Evolutionary conservation across 2,113 vertebrate species (phyloP).

Genomic region (Tetrax tetrax): DNA sequence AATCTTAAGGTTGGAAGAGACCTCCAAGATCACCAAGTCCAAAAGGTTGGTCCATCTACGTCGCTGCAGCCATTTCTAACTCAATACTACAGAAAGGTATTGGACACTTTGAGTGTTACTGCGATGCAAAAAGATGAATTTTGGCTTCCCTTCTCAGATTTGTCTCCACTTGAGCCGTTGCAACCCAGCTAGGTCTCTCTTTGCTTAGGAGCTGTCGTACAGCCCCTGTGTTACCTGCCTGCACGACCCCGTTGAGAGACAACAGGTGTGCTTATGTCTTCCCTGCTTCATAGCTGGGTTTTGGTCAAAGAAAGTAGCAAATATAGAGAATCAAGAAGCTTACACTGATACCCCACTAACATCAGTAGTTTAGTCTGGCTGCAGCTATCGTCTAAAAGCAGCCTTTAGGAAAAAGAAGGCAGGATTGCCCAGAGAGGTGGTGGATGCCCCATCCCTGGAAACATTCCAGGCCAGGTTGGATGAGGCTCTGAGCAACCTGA

Average conservation of each 20-base stretch:
- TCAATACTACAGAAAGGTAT: not conserved
- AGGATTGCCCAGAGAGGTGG: too few species aligned
- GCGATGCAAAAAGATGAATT: not conserved
- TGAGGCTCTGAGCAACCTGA: too few species aligned
- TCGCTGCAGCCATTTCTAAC: not conserved
- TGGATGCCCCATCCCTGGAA: too few species aligned
- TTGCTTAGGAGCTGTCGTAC: not conserved
- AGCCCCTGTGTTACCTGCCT: not conserved
- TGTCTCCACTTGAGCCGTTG: not conserved
- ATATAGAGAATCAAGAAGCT: not conserved
- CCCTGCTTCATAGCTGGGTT: not conserved
- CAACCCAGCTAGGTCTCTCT: not conserved
- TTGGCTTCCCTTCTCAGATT: not conserved
- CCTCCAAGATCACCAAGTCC: too few species aligned
- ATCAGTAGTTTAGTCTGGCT: not conserved
- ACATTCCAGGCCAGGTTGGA: too few species aligned
- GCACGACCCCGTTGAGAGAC: not conserved
- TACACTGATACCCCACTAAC: not conserved
- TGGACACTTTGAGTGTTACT: too few species aligned
- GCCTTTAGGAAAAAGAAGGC: not conserved
- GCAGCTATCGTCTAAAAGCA: not conserved
- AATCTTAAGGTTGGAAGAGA: too few species aligned
- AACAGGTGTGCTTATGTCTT: accelerated
- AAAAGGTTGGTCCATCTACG: not conserved
- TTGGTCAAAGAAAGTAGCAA: not conserved